Percentiles rank a stretch among this genome's conserved stretches.
phyloP scores from a whole-genome alignment of 2,113 vertebrate species.

The Entelurus aequoreus region DNA sequence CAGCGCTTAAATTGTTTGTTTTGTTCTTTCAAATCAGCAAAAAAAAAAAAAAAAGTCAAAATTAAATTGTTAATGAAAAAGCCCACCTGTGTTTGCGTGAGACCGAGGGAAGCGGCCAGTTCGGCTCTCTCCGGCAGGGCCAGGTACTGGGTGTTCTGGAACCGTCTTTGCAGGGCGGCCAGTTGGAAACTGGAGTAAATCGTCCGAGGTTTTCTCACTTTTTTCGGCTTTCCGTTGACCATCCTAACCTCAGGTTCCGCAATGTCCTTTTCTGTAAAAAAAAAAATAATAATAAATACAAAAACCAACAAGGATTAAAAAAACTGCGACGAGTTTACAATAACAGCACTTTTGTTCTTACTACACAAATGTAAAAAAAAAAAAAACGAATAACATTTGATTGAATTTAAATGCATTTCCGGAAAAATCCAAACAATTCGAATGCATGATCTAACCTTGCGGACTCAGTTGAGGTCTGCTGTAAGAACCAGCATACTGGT shows the following conservation, averaged over 20 bases:
- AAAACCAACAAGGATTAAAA: too few relatives aligned
- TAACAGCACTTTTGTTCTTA: too few relatives aligned
- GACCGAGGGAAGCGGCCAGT: conserved; percentile 90
- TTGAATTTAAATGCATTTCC: too few relatives aligned
- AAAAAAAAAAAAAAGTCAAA: neutral
- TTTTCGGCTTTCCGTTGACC: conserved; percentile 99
- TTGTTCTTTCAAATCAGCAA: neutral
- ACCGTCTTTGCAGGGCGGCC: conserved; percentile 91
- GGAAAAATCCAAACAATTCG: too few relatives aligned
- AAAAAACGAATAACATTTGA: too few relatives aligned
- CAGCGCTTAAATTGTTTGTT: conserved; percentile 21
- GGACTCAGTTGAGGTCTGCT: conserved; percentile 85
- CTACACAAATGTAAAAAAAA: too few relatives aligned
- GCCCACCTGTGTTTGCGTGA: conserved; percentile 94
- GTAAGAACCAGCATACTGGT: conserved; percentile 91
- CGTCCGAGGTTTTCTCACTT: conserved; percentile 95
- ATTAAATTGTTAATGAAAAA: neutral
- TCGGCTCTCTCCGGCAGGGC: conserved; percentile 96
- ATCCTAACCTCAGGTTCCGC: conserved; percentile 93
- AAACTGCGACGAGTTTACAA: too few relatives aligned
- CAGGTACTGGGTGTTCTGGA: conserved; percentile 98
- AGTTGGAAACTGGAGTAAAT: conserved; percentile 99
- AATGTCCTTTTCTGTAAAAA: conserved; percentile 85
- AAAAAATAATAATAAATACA: neutral
- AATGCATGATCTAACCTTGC: conserved; percentile 75